Evolutionary conservation across 2,797 vertebrate genomes (phyloP), one percentile per base, ranked within the genome.

Genomic region (Betta splendens): DNA sequence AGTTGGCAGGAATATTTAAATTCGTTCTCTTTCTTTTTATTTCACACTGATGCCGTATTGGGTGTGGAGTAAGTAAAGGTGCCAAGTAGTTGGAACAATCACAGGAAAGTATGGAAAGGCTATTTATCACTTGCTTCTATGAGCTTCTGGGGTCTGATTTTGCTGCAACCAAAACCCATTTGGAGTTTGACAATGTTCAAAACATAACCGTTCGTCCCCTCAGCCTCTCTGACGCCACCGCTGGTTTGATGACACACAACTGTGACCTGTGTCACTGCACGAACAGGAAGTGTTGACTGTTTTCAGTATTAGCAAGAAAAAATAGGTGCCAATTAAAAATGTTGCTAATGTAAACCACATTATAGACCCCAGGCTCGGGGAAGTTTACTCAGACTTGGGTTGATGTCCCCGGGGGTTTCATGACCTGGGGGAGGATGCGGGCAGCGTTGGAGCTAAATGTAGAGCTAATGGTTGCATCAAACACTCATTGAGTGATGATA

Each of bases 371-470:
- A 80, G 73, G 80, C 70, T 83, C 44, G 64, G 73, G 69, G 55
- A 76, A 77, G 86, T 85, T 87, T 84, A 85, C 64, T 70, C 60
- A 64, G 66, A 68, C 71, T 18, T n/a, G 72, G 59, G 87, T 85
- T 87, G 82, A 89, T 54, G 69, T 77, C 40, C 83, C 82, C 23
- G 0, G 22, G 18, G 29, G 46, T 68, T 72, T 64, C 56, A 44
- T 56, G 64, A 74, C 66, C 81, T 39, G 18, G 64, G 66, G n/a
- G n/a, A n/a, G 82, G 72, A 42, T 72, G 42, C 45, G 5, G 39
- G 47, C 46, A 43, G 43, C 28, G 23, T 52, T 51, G 13, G 11
- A 21, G 7, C 72, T 81, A 75, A 77, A 62, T 53, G 75, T 81
- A 72, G 66, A 31, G 20, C 55, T 46, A 47, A 68, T 54, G 15